Evolutionary conservation across 2,113 vertebrate species (phyloP).

Genomic region (Pelmatolapia mariae): DNA sequence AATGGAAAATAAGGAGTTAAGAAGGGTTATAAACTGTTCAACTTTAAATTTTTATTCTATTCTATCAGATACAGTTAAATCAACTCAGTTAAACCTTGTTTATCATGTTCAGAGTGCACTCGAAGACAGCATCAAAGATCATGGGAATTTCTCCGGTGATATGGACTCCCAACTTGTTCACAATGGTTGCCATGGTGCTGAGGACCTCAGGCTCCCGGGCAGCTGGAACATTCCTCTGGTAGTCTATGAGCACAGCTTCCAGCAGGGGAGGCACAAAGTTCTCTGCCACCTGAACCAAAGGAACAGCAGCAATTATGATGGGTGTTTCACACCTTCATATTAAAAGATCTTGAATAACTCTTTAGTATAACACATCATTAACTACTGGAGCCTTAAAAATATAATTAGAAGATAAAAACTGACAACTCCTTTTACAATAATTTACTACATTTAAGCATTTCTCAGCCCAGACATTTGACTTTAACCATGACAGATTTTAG

Average conservation of each 20-base stretch:
- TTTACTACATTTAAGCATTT: neutral
- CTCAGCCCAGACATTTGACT: neutral
- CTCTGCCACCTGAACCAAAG: conserved; percentile 84
- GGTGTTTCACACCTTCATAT: neutral
- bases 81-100: conserved; percentile 79
- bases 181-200: conserved; percentile 99
- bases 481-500: neutral
- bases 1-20: neutral
- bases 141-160: conserved; percentile 98
- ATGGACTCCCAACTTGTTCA: conserved; percentile 96
- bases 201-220: conserved; percentile 98
- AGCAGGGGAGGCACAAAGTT: conserved; percentile 98
- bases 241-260: conserved; percentile 98
- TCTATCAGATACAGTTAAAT: neutral
- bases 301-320: neutral
- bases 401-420: neutral
- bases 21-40: neutral
- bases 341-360: neutral
- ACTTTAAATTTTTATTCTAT: neutral
- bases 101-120: conserved; percentile 99
- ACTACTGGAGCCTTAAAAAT: neutral
- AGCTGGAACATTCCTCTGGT: conserved; percentile 96
- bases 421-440: neutral
- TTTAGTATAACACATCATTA: neutral
- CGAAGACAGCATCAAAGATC: conserved; percentile 98